Percentiles rank a stretch among this genome's conserved stretches.
These are phyloP conservation scores for Percopsis transmontana DNA, from an alignment of 2,113 vertebrate species.

Conservation along the genomic window DNA sequence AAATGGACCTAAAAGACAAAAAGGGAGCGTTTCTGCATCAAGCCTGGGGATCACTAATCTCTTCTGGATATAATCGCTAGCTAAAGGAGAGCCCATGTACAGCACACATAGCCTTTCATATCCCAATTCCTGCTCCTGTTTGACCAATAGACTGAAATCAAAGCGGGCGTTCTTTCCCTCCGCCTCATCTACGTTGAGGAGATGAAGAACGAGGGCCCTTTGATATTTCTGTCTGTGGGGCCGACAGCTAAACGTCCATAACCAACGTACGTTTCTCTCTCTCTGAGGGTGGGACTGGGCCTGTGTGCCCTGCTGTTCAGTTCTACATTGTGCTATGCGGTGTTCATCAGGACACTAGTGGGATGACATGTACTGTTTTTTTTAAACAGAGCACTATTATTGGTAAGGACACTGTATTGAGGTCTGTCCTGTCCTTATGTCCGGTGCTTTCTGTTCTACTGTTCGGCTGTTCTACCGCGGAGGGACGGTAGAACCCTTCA, in stretches of 20 bases:
- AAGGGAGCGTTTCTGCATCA: conserved; percentile 37
- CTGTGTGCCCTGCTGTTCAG: not conserved
- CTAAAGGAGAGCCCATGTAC: conserved; percentile 69
- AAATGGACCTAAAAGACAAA: conserved; percentile 58
- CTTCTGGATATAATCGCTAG: conserved; percentile 77
- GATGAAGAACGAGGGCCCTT: conserved; percentile 77
- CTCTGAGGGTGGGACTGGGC: not conserved
- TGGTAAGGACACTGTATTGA: too few species aligned
- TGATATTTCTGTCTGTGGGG: conserved; percentile 74
- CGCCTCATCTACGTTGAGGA: conserved; percentile 75
- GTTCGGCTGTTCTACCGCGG: too few species aligned
- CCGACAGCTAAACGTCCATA: conserved; percentile 72
- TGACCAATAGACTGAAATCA: conserved; percentile 78
- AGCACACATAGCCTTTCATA: conserved; percentile 70
- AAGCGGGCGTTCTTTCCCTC: conserved; percentile 72
- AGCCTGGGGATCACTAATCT: conserved; percentile 25
- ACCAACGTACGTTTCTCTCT: conserved; percentile 47
- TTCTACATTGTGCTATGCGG: conserved; percentile 46
- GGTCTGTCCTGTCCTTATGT: too few species aligned
- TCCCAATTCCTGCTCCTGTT: conserved; percentile 71
- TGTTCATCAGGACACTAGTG: too few species aligned
- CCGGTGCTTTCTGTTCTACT: too few species aligned
- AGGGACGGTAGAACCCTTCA: too few species aligned
- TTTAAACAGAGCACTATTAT: conserved; percentile 12
- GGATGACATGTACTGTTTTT: too few species aligned